Base-by-base conservation (phyloP, 2,113 vertebrate species). In the Anolis sagrei region DNA sequence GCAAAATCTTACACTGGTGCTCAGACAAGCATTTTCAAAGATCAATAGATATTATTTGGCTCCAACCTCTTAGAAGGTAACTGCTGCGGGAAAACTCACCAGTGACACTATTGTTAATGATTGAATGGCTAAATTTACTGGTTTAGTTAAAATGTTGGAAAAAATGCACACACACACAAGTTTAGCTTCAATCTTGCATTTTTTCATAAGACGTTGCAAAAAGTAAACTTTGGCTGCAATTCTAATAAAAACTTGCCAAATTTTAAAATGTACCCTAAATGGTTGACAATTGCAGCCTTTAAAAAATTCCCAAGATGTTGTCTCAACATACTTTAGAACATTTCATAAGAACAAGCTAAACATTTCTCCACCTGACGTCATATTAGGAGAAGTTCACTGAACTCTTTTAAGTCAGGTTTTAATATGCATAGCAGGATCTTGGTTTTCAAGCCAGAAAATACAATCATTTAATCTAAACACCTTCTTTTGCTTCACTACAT, bases 331-430 rank as follows among this genome's bases (percentile, higher is more conserved):
- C 23, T 79, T 80, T 29, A 82, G 83, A 61, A 64, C 5, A 73
- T 61, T 83, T 80, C 78, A 73, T 79, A 29, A 48, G 34, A 82
- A 2, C 0, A 32, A 1, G 27, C 7, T 32, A 70, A 82, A 34
- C 0, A 1, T 9, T 68, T 89, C 16, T 76, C 44, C 76, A 49
- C 10, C 0, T 5, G 0, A 27, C 13, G 64, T 49, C 86, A 18
- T 0, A 0, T 7, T 62, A 54, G 61, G 83, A 85, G 49, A 64
- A 61, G 5, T 1, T 36, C 16, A 39, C 0, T 39, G 84, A 36
- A 5, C 58, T 82, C 23, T 13, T 8, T 0, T 2, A 68, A 36
- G 48, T 0, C 1, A 39, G 49, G 69, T 29, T 48, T 5, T n/a
- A 11, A 66, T 48, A 29, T 73, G 21, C 10, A 70, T n/a, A 0